Conservation (phyloP, 1,140 invertebrate genomes). For the Sinonovacula constricta region DNA sequence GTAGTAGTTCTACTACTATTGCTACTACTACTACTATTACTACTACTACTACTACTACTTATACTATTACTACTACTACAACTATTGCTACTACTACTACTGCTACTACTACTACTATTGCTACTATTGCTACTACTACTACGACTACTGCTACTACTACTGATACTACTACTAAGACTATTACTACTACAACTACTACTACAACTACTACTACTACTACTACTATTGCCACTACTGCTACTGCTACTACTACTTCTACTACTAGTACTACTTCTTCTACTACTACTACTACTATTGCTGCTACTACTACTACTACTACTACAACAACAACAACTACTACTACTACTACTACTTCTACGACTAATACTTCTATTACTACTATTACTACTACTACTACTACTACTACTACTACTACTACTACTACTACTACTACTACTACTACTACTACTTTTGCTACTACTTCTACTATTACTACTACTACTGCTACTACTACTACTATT, state of each 20-base stretch:
- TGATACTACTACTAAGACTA: slow-evolving; percentile 10
- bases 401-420: not conserved
- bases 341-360: not conserved
- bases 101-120: not conserved
- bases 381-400: slow-evolving; percentile 5
- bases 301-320: slow-evolving; percentile 2
- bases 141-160: not conserved
- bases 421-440: slow-evolving; percentile 13
- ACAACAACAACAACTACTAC: not conserved
- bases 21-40: not conserved
- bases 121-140: slow-evolving; percentile 3
- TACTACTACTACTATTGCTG: not conserved
- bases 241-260: not conserved
- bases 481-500: slow-evolving; percentile 19
- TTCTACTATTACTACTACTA: not conserved
- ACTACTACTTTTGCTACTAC: slow-evolving; percentile 9
- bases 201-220: slow-evolving; percentile 9
- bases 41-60: slow-evolving; percentile 5
- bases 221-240: not conserved
- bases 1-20: not conserved
- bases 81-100: not conserved
- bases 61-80: not conserved
- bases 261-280: not conserved
- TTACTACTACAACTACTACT: slow-evolving; percentile 12
- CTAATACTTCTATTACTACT: not conserved